Evolutionary conservation across 2,797 vertebrate species (phyloP).

Genomic region (Sebastes minor): DNA sequence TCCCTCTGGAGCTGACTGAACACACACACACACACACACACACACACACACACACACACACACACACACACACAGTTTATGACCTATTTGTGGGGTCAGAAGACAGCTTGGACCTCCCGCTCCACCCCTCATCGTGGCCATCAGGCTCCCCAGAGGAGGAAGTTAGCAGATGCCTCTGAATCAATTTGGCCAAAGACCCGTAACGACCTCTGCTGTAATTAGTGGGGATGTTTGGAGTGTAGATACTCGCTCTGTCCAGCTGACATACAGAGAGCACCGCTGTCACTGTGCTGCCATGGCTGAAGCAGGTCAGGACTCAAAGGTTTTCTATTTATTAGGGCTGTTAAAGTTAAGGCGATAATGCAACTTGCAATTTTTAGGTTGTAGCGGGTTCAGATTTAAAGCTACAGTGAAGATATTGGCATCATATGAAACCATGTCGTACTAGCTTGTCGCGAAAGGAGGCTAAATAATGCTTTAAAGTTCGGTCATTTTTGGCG

Average conservation of each 20-base stretch:
- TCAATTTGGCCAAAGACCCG: slow-evolving; percentile 66
- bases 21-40: background rate
- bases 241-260: slow-evolving; percentile 1
- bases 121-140: slow-evolving; percentile 6
- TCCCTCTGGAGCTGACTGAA: slow-evolving; percentile 17
- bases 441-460: accelerated
- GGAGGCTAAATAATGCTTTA: too few relatives aligned
- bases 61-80: slow-evolving; percentile 26
- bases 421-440: too few relatives aligned
- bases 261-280: background rate
- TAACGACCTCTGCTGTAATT: slow-evolving; percentile 55
- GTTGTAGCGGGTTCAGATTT: too few relatives aligned
- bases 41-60: too few relatives aligned
- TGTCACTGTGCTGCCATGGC: background rate
- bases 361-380: too few relatives aligned
- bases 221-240: slow-evolving; percentile 31
- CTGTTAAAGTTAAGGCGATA: too few relatives aligned
- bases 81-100: slow-evolving; percentile 42
- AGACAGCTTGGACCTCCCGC: slow-evolving; percentile 18
- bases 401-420: too few relatives aligned
- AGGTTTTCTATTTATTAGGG: accelerated
- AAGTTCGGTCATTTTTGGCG: accelerated
- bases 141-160: slow-evolving; percentile 34
- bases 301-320: slow-evolving; percentile 10
- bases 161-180: slow-evolving; percentile 73